phyloP scores from a whole-genome alignment of 2,888 invertebrate species.

The Tubulanus polymorphus region DNA sequence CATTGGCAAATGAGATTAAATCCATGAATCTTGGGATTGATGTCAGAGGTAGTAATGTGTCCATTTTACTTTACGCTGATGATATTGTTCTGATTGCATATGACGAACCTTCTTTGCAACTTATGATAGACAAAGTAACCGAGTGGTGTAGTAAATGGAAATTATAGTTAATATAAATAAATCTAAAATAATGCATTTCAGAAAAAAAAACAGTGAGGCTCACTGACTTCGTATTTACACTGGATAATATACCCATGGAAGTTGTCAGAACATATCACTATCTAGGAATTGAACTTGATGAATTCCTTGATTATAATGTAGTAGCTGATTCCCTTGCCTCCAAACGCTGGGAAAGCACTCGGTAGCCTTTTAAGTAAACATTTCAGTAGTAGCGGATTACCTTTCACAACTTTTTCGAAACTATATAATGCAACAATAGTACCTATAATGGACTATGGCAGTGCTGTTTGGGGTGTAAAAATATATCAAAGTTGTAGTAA shows the following conservation, averaged over 20 bases:
- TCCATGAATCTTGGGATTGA: slow-evolving; percentile 2
- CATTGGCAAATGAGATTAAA: slow-evolving; percentile 1
- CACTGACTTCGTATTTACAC: not conserved
- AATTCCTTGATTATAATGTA: too few relatives aligned
- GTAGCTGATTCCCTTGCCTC: too few relatives aligned
- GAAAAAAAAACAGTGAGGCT: not conserved
- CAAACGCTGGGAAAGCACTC: too few relatives aligned
- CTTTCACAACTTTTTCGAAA: too few relatives aligned
- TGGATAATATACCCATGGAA: not conserved
- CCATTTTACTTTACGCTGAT: not conserved
- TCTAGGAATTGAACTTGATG: too few relatives aligned
- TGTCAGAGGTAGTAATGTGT: slow-evolving; percentile 1
- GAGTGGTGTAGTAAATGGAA: not conserved
- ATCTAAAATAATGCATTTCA: too few relatives aligned
- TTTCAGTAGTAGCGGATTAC: too few relatives aligned
- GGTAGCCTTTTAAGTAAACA: too few relatives aligned
- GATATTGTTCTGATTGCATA: not conserved
- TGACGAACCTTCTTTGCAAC: not conserved
- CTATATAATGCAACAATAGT: slow-evolving; percentile 11
- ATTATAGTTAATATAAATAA: too few relatives aligned
- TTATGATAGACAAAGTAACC: not conserved
- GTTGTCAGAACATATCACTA: not conserved
- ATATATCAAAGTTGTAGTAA: slow-evolving; percentile 7
- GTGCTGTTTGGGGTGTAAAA: slow-evolving; percentile 14
- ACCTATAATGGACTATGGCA: slow-evolving; percentile 9